These are phyloP conservation scores for Poeciliopsis infans DNA, from an alignment of 2,797 vertebrate species.

Conservation along the genomic window DNA sequence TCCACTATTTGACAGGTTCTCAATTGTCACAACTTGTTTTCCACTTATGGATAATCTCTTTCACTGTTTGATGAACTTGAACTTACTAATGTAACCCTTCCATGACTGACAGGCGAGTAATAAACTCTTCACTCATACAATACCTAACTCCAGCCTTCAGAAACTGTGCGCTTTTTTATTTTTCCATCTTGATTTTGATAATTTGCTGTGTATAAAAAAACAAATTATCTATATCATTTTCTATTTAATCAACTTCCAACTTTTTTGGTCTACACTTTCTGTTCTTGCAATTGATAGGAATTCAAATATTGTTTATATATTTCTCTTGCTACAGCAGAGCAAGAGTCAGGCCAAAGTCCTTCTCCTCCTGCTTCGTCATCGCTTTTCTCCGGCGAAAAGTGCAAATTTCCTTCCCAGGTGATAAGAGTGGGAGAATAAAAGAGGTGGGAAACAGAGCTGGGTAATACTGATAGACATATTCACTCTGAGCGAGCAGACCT, in stretches of 20 bases:
- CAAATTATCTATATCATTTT: too few species aligned
- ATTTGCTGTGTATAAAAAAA: too few species aligned
- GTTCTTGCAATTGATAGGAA: too few species aligned
- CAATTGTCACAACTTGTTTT: neutral
- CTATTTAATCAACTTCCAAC: too few species aligned
- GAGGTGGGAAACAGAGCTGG: constrained; percentile 58
- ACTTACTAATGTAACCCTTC: neutral
- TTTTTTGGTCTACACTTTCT: too few species aligned
- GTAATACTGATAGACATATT: constrained; percentile 74
- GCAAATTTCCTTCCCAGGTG: constrained; percentile 52
- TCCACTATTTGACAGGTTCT: neutral
- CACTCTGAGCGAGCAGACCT: constrained; percentile 33
- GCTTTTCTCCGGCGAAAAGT: constrained; percentile 48
- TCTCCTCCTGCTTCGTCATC: constrained; percentile 51
- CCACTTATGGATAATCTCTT: neutral
- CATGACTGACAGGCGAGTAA: neutral
- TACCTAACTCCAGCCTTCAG: neutral
- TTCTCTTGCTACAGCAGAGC: constrained; percentile 36
- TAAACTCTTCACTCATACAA: neutral
- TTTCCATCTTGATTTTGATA: too few species aligned
- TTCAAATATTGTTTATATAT: too few species aligned
- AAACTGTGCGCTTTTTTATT: neutral
- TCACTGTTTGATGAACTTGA: neutral
- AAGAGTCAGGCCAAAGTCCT: constrained; percentile 31
- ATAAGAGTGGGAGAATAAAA: constrained; percentile 55